Evolutionary conservation across 2,797 vertebrate genomes (phyloP).

Genomic region (Acrocephalus scirpaceus): DNA sequence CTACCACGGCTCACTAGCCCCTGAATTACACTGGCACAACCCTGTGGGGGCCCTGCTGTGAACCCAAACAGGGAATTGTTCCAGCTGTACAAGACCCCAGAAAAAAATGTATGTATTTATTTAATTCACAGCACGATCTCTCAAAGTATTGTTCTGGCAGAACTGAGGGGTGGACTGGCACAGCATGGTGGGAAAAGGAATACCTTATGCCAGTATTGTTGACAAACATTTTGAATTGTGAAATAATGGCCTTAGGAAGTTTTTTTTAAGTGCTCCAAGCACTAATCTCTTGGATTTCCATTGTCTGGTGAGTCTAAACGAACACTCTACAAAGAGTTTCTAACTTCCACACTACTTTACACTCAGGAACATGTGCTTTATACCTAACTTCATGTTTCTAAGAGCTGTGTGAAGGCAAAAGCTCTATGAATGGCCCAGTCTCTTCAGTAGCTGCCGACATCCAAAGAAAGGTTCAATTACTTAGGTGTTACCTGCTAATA

Average conservation of each 20-base stretch:
- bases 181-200: conserved; percentile 4
- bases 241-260: background rate
- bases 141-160: conserved; percentile 43
- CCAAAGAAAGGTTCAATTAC: background rate
- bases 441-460: background rate
- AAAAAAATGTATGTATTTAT: conserved; percentile 37
- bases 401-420: background rate
- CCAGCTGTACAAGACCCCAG: background rate
- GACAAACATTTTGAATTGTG: conserved; percentile 23
- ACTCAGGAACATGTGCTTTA: background rate
- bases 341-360: background rate
- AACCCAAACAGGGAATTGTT: background rate
- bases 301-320: background rate
- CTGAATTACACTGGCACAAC: background rate
- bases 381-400: background rate
- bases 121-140: conserved; percentile 52
- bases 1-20: background rate
- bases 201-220: conserved; percentile 47
- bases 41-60: background rate
- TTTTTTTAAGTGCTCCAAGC: background rate
- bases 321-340: background rate
- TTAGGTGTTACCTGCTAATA: background rate
- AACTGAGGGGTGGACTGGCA: background rate
- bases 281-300: background rate
- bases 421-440: background rate